These are phyloP conservation scores for Lepisosteus oculatus DNA, from an alignment of 2,113 vertebrate species.

Conservation along the genomic window DNA sequence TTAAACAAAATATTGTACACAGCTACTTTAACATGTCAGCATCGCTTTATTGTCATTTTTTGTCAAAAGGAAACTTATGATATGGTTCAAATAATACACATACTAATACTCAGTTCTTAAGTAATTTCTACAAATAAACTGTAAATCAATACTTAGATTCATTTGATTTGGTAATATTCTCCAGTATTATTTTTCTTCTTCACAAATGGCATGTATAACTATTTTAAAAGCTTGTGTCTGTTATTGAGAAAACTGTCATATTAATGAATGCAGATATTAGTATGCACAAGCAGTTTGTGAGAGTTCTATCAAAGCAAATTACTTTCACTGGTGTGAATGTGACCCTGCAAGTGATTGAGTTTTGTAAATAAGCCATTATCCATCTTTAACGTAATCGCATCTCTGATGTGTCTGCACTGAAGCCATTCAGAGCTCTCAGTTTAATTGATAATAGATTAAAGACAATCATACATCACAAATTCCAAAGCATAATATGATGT, in stretches of 20 bases:
- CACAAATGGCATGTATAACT: constrained; percentile 41
- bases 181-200: constrained; percentile 27
- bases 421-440: constrained; percentile 19
- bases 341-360: constrained; percentile 38
- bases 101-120: too few relatives aligned
- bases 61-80: too few relatives aligned
- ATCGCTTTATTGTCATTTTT: too few relatives aligned
- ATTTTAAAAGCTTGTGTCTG: constrained; percentile 41
- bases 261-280: constrained; percentile 54
- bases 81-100: too few relatives aligned
- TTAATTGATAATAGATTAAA: constrained; percentile 28
- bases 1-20: too few relatives aligned
- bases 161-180: too few relatives aligned
- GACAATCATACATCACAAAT: too few relatives aligned
- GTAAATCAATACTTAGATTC: too few relatives aligned
- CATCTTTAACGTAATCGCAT: constrained; percentile 50
- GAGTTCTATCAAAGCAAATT: constrained; percentile 54
- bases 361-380: constrained; percentile 60
- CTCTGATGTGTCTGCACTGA: constrained; percentile 37
- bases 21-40: too few relatives aligned
- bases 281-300: constrained; percentile 47
- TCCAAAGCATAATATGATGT: too few relatives aligned
- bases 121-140: too few relatives aligned
- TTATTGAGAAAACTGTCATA: constrained; percentile 32
- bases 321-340: constrained; percentile 45